These are phyloP conservation scores for Euwallacea similis DNA, from an alignment of 1,140 invertebrate genomes.

Conservation along the genomic window DNA sequence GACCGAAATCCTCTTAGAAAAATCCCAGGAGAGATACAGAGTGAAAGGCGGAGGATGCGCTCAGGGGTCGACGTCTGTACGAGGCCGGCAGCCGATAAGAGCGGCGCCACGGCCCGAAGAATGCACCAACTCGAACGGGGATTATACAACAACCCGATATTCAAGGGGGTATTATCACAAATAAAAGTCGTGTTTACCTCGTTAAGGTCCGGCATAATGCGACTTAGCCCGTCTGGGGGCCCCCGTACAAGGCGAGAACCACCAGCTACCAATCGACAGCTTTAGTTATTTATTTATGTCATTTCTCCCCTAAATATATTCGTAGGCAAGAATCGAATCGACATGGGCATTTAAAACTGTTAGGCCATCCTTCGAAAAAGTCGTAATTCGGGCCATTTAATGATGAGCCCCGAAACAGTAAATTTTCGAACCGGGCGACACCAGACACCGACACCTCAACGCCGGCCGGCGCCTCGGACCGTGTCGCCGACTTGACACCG, in stretches of 20 bases:
- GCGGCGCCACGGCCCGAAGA: conserved; percentile 34
- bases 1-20: conserved; percentile 18
- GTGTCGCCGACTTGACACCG: conserved; percentile 34
- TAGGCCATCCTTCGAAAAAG: neutral
- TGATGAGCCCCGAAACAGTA: conserved; percentile 21
- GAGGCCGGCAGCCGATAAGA: conserved; percentile 35
- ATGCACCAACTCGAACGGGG: conserved; percentile 17
- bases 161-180: conserved; percentile 2
- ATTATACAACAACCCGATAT: conserved; percentile 19
- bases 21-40: conserved; percentile 8
- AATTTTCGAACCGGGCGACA: conserved; percentile 11
- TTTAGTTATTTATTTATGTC: too few relatives aligned
- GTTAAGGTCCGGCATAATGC: too few relatives aligned
- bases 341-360: too few relatives aligned
- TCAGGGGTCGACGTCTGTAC: conserved; percentile 20
- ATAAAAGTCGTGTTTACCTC: too few relatives aligned
- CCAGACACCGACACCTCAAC: conserved; percentile 29
- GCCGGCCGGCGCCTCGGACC: conserved; percentile 33
- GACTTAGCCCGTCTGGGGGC: too few relatives aligned
- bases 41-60: neutral
- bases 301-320: too few relatives aligned
- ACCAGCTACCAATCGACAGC: too few relatives aligned
- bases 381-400: conserved; percentile 1
- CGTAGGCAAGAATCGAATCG: too few relatives aligned
- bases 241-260: too few relatives aligned